phyloP scores from a whole-genome alignment of 2,797 vertebrate species.

The Smutsia gigantea region DNA sequence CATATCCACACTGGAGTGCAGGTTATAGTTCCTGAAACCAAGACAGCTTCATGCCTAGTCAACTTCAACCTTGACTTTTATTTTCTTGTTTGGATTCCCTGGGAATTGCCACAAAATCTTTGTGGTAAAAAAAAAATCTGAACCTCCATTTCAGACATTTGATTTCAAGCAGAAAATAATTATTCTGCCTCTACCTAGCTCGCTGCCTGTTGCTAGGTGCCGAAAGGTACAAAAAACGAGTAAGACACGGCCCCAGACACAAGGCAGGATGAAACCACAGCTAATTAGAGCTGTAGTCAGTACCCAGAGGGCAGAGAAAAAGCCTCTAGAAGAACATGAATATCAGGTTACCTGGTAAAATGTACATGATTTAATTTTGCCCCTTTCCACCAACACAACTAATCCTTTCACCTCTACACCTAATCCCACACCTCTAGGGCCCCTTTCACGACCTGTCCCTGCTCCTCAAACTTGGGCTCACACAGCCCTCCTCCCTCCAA shows the following conservation, averaged over 20 bases:
- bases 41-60: not conserved
- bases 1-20: not conserved
- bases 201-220: slow-evolving; percentile 48
- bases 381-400: slow-evolving; percentile 55
- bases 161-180: slow-evolving; percentile 39
- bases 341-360: slow-evolving; percentile 57
- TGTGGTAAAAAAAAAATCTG: not conserved
- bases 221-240: not conserved
- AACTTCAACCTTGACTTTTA: not conserved
- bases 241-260: slow-evolving; percentile 28
- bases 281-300: slow-evolving; percentile 57
- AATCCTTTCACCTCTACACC: slow-evolving; percentile 61
- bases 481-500: not conserved
- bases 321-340: slow-evolving; percentile 28
- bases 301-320: slow-evolving; percentile 24
- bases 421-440: slow-evolving; percentile 4
- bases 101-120: not conserved
- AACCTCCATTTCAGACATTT: slow-evolving; percentile 13
- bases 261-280: slow-evolving; percentile 38
- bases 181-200: not conserved
- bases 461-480: not conserved
- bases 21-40: not conserved
- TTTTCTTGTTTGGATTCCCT: not conserved
- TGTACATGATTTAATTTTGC: slow-evolving; percentile 55
- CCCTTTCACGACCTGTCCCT: not conserved